Base-by-base conservation (phyloP, 2,888 invertebrate species). In the Therioaphis trifolii region DNA sequence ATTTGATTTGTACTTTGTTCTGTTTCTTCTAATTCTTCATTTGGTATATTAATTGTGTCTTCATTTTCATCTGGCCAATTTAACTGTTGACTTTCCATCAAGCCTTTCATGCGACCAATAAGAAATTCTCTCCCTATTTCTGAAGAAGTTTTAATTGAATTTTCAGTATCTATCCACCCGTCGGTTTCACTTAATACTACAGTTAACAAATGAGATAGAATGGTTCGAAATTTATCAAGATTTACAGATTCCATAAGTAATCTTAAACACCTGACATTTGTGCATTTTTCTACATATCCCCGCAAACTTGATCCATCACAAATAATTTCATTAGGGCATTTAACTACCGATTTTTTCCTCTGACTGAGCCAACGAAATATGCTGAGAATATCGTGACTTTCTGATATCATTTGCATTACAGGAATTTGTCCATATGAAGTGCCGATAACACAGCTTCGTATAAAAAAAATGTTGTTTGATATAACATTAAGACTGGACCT, bases 371-470 rank as follows among this genome's bases (percentile, higher is more conserved):
- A 68, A 5, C 35, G 40, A 21, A 40, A 68, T 68, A 68, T 68
- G n/a, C 68, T 68, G 0, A 68, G 12, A 40, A 21, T 66, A n/a
- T 66, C 66, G 1, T 66, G 66, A n/a, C 66, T 66, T n/a, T 66
- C 66, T 18, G 66, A 66, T 15, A 66, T 0, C 66, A 35, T 35
- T 4, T 66, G 66, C 3, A n/a, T n/a, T 66, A 35, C 14, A 11
- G 66, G 66, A 35, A 66, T 35, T 35, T 66, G 66, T 66, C 63
- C 63, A 24, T 68, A 68, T 68, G 40, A 0, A 35, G 66, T 68
- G 7, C 40, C 40, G 4, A 68, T 11, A 21, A n/a, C n/a, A 40
- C 66, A 1, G 4, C 40, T 68, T 40, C 66, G 4, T 68, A 40
- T 21, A n/a, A 68, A n/a, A 68, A 40, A 68, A 21, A 68, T 68